These are phyloP conservation scores for Melanophora roralis DNA, from an alignment of 2,888 invertebrate species.

Conservation along the genomic window DNA sequence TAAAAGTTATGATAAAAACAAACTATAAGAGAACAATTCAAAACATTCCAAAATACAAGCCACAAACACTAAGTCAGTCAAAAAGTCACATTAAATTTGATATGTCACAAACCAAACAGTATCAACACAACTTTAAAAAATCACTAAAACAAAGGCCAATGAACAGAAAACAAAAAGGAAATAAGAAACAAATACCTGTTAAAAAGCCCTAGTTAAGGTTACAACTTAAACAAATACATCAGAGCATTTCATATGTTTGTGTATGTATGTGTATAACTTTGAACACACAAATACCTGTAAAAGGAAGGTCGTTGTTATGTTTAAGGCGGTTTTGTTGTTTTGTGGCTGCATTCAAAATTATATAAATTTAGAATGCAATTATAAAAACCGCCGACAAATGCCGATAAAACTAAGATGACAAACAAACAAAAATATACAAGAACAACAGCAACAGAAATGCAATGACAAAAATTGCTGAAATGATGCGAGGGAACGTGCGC, in stretches of 20 bases:
- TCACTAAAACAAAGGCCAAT: conserved; percentile 2
- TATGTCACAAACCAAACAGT: conserved; percentile 47
- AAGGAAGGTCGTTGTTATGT: conserved; percentile 51
- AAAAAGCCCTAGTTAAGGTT: conserved; percentile 59
- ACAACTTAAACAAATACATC: conserved; percentile 31
- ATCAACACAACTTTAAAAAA: conserved; percentile 3
- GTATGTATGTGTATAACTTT: background rate
- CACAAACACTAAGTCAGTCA: conserved; percentile 59
- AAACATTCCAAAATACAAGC: conserved; percentile 53
- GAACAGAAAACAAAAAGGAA: background rate
- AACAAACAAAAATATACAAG: conserved; percentile 40
- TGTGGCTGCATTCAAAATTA: background rate
- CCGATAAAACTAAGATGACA: conserved; percentile 60
- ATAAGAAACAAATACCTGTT: conserved; percentile 56
- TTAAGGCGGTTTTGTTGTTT: conserved; percentile 1
- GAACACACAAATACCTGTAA: conserved; percentile 20
- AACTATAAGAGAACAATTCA: conserved; percentile 53
- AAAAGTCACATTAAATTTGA: conserved; percentile 58
- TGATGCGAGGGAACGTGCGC: conserved; percentile 66
- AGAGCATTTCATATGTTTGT: too few species aligned
- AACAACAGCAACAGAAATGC: conserved; percentile 52
- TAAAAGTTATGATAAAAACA: too few species aligned
- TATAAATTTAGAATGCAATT: conserved; percentile 57
- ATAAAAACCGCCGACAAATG: conserved; percentile 65
- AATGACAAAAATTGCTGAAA: conserved; percentile 66